phyloP scores from a whole-genome alignment of 2,113 vertebrate genomes.

The Ceyx melanurus region DNA sequence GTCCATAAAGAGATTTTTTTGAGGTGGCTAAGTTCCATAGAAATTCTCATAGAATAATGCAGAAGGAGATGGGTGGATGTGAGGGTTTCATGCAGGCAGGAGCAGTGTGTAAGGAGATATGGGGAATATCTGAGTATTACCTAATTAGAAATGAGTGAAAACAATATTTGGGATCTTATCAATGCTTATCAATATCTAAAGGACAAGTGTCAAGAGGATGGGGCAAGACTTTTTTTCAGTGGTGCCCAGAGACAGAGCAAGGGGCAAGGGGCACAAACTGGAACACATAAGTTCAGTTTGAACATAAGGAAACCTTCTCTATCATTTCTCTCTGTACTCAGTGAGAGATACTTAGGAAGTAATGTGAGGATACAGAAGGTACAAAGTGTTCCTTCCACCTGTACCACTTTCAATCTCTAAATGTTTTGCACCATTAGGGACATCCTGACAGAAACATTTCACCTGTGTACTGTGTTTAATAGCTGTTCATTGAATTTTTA shows the following conservation, averaged over 20 bases:
- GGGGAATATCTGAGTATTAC: background rate
- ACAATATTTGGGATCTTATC: background rate
- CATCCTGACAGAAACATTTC: background rate
- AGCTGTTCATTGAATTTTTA: background rate
- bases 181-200: background rate
- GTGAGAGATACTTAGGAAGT: background rate
- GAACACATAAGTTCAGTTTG: background rate
- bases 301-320: background rate
- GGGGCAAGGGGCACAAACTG: background rate
- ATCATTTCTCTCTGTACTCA: background rate
- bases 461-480: background rate
- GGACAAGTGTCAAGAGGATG: background rate
- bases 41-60: background rate
- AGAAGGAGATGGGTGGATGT: background rate
- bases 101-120: background rate
- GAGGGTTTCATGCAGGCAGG: background rate
- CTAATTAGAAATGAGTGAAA: background rate
- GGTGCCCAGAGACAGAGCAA: background rate
- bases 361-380: background rate
- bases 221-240: background rate
- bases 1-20: background rate
- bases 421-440: background rate
- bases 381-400: background rate
- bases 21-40: background rate
- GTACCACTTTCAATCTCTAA: background rate